phyloP scores from a whole-genome alignment of 2,113 vertebrate genomes.

The Columbina picui region DNA sequence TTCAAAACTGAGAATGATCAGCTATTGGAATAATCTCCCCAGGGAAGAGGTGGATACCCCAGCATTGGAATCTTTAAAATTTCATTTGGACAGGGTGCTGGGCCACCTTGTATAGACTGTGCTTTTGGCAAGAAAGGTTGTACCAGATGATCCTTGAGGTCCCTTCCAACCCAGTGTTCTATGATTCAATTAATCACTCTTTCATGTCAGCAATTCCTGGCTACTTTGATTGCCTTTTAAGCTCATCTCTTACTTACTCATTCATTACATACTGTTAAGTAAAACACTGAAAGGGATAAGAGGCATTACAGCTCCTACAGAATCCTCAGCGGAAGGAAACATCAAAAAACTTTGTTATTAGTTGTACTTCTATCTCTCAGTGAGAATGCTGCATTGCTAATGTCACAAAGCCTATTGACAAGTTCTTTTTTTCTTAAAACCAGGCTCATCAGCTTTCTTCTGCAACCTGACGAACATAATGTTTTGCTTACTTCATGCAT shows the following conservation, averaged over 20 bases:
- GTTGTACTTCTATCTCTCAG: not conserved
- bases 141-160: too few species aligned
- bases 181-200: not conserved
- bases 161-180: too few species aligned
- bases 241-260: conserved; percentile 7
- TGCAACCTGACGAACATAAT: not conserved
- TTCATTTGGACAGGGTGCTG: too few species aligned
- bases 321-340: conserved; percentile 6
- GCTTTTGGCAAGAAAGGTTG: too few species aligned
- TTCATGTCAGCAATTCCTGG: not conserved
- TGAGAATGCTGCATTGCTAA: not conserved
- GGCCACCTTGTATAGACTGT: too few species aligned
- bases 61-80: too few species aligned
- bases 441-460: not conserved
- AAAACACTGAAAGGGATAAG: not conserved
- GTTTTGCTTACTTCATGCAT: not conserved
- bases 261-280: not conserved
- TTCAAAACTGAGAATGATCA: too few species aligned
- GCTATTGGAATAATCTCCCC: too few species aligned
- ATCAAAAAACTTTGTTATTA: not conserved
- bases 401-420: not conserved
- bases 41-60: too few species aligned
- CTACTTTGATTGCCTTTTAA: conserved; percentile 1
- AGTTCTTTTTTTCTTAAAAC: not conserved
- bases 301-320: not conserved